phyloP scores from a whole-genome alignment of 2,797 vertebrate species.

The Pterois miles region DNA sequence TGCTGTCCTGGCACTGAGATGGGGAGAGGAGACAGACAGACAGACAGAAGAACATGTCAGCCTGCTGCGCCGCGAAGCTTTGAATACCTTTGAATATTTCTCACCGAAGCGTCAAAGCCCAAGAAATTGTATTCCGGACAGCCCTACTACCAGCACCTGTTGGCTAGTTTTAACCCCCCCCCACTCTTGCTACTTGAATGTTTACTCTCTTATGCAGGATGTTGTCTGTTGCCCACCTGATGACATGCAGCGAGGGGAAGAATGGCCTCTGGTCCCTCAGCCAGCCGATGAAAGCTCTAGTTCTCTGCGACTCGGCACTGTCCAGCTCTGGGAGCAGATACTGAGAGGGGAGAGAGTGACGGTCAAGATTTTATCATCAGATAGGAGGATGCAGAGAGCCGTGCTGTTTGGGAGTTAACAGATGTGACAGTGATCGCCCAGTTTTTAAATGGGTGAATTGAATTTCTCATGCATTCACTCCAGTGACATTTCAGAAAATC shows the following conservation, averaged over 20 bases:
- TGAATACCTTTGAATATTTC: too few species aligned
- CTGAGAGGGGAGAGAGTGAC: constrained; percentile 72
- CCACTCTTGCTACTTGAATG: not conserved
- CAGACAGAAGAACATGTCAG: too few species aligned
- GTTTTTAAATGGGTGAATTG: not conserved
- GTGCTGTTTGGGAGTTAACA: not conserved
- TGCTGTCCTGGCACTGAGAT: too few species aligned
- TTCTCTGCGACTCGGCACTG: constrained; percentile 91
- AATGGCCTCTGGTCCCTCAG: constrained; percentile 95
- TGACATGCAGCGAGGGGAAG: constrained; percentile 89
- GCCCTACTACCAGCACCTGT: not conserved
- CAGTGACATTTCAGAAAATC: not conserved
- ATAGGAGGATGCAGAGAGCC: not conserved
- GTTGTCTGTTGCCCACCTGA: constrained; percentile 85
- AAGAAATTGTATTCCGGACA: too few species aligned
- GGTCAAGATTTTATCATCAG: constrained; percentile 11
- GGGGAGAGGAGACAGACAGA: too few species aligned
- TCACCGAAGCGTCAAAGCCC: too few species aligned
- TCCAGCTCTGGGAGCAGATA: constrained; percentile 93
- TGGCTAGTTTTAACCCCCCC: not conserved
- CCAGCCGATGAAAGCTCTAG: constrained; percentile 90
- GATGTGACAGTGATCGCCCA: not conserved
- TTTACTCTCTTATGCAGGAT: not conserved
- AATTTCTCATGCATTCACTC: not conserved
- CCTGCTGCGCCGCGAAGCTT: too few species aligned